Conservation (phyloP, 2,113 vertebrate genomes). For the Ceyx melanurus region DNA sequence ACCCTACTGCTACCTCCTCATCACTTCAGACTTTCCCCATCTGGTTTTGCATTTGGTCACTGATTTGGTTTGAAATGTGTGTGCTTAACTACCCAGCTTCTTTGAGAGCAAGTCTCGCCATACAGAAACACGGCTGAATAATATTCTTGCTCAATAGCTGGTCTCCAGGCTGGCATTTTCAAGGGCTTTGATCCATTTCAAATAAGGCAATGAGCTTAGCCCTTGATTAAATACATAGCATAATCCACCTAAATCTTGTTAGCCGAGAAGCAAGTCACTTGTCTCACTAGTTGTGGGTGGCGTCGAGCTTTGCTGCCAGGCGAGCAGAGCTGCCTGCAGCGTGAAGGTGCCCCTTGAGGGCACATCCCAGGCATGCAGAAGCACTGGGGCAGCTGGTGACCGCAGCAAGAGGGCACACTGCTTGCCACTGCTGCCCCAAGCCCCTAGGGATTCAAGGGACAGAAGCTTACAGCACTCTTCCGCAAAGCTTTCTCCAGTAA, state of each 20-base stretch:
- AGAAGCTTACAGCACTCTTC: neutral
- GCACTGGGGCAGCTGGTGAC: neutral
- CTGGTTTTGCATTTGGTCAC: neutral
- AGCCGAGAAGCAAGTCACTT: neutral
- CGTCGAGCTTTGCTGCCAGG: neutral
- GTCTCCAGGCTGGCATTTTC: conserved; percentile 8
- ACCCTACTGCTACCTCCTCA: neutral
- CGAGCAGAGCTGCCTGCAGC: neutral
- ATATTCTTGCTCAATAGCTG: neutral
- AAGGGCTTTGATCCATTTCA: conserved; percentile 57
- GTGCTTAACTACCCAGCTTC: neutral
- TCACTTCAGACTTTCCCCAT: neutral
- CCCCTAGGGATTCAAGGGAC: rapidly evolving
- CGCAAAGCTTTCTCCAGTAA: neutral
- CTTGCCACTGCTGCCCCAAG: neutral
- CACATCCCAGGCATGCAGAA: neutral
- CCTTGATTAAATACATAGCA: conserved; percentile 63
- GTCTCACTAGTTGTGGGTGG: neutral
- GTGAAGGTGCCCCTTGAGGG: neutral
- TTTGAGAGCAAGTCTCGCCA: neutral
- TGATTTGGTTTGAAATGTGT: neutral
- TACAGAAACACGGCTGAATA: neutral
- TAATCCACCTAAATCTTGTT: conserved; percentile 67
- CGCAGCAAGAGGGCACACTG: rapidly evolving
- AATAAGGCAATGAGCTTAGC: conserved; percentile 64